These are phyloP conservation scores for Mayetiola destructor DNA, from an alignment of 2,888 invertebrate species.

Conservation along the genomic window DNA sequence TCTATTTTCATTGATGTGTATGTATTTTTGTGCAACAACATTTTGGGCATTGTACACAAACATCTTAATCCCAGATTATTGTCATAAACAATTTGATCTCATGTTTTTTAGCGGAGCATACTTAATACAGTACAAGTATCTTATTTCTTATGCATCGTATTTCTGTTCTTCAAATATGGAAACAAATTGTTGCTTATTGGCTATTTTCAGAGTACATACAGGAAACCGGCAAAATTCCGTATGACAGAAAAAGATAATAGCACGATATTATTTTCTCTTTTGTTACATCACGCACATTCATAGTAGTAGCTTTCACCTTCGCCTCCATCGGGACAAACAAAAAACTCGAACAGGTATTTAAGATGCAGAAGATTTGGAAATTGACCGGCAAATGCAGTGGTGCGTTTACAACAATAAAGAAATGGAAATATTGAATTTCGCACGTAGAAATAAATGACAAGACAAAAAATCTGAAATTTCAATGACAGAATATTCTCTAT, in stretches of 20 bases:
- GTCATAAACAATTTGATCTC: neutral
- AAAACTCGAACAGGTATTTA: neutral
- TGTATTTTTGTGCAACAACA: neutral
- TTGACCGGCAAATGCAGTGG: constrained; percentile 6
- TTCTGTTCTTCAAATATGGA: neutral
- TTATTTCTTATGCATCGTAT: neutral
- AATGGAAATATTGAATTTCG: constrained; percentile 6
- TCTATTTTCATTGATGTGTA: constrained; percentile 2
- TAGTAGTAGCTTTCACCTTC: neutral
- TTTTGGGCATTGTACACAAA: constrained; percentile 3
- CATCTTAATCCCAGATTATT: neutral
- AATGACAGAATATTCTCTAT: no score
- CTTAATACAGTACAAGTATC: constrained; percentile 1
- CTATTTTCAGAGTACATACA: neutral
- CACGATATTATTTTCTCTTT: constrained; percentile 1
- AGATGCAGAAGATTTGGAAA: neutral
- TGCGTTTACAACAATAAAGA: neutral
- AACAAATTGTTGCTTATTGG: neutral
- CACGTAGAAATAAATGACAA: constrained; percentile 5
- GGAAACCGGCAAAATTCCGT: neutral
- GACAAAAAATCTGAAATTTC: no score
- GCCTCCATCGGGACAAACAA: neutral
- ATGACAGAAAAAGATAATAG: no score
- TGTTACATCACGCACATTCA: constrained; percentile 1
- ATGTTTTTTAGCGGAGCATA: neutral